These are phyloP conservation scores for Chlorocebus sabaeus DNA, from an alignment of 2,113 vertebrate species.

Conservation along the genomic window DNA sequence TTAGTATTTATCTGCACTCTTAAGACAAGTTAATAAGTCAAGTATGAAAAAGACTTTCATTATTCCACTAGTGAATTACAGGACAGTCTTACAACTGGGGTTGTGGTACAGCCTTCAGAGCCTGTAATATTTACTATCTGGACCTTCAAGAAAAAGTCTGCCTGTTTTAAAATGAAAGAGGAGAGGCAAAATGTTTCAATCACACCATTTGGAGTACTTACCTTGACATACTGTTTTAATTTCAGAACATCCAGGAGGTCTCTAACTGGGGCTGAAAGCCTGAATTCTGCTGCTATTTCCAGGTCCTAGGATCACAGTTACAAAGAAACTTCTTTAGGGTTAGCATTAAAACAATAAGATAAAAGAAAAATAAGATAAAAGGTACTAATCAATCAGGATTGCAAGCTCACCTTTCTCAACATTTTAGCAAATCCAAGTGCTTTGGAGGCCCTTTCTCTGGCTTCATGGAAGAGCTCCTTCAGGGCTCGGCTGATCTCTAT, in stretches of 20 bases:
- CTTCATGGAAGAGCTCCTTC: slow-evolving; percentile 98
- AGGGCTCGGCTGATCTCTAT: slow-evolving; percentile 97
- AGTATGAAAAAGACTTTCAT: neutral
- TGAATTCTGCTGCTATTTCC: slow-evolving; percentile 96
- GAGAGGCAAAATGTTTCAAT: neutral
- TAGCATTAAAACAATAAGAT: neutral
- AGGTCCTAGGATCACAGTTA: slow-evolving; percentile 88
- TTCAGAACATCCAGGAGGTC: slow-evolving; percentile 90
- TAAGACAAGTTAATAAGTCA: neutral
- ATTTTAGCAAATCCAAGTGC: slow-evolving; percentile 98
- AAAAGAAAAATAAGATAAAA: neutral
- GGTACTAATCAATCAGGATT: rapidly evolving
- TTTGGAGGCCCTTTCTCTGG: slow-evolving; percentile 96
- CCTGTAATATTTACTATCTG: neutral
- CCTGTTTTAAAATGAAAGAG: neutral
- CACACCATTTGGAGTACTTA: slow-evolving; percentile 63
- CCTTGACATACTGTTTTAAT: slow-evolving; percentile 92
- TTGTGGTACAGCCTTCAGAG: neutral
- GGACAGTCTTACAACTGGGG: neutral
- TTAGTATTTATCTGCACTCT: neutral
- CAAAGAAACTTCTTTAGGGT: slow-evolving; percentile 60
- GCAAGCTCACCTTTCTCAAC: slow-evolving; percentile 92
- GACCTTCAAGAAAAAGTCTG: neutral
- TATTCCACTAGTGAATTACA: neutral
- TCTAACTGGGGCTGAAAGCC: slow-evolving; percentile 87